Evolutionary conservation across 2,888 invertebrate species (phyloP).

Genomic region (Homarus gammarus): DNA sequence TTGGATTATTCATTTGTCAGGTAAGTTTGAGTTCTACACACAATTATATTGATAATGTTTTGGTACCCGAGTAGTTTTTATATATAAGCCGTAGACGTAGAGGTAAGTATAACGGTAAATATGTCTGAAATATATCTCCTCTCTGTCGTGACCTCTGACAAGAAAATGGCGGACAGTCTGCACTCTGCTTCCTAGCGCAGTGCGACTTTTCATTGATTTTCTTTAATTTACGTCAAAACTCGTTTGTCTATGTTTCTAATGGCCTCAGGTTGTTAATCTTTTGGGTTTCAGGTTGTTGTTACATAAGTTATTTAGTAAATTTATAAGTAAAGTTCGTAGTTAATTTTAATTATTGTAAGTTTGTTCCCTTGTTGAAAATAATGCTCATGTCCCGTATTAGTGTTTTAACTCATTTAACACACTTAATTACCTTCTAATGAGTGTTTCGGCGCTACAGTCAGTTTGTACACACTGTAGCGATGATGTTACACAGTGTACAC

Average conservation of each 20-base stretch:
- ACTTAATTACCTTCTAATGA: neutral
- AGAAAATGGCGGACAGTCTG: slow-evolving; percentile 20
- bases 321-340: too few relatives aligned
- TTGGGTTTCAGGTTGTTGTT: neutral
- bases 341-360: neutral
- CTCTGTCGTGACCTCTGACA: slow-evolving; percentile 23
- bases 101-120: neutral
- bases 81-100: too few relatives aligned
- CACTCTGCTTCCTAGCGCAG: neutral
- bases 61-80: neutral
- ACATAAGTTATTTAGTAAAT: neutral
- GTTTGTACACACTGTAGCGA: neutral
- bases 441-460: neutral
- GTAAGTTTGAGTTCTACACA: neutral
- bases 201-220: slow-evolving; percentile 22
- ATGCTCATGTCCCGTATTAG: neutral
- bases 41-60: neutral
- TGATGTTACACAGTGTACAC: neutral
- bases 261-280: neutral
- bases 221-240: neutral
- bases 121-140: neutral
- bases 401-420: too few relatives aligned
- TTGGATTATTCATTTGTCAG: slow-evolving; percentile 5
- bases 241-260: too few relatives aligned
- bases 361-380: neutral